phyloP scores from a whole-genome alignment of 2,888 invertebrate genomes.

The Stegana nigrithorax region DNA sequence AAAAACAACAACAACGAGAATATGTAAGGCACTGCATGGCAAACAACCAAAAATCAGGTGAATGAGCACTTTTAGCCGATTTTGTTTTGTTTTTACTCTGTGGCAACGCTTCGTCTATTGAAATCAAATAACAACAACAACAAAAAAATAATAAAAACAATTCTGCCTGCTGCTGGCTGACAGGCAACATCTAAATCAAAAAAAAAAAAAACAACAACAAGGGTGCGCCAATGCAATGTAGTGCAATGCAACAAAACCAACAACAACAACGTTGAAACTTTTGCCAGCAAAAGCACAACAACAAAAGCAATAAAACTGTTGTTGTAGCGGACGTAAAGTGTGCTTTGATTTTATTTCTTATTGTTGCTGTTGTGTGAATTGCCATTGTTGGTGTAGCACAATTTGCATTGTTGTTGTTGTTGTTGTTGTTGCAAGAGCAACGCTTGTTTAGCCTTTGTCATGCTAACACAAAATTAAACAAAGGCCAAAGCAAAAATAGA shows the following conservation, averaged over 20 bases:
- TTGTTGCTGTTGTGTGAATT: slow-evolving; percentile 38
- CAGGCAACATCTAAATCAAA: too few relatives aligned
- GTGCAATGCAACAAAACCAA: slow-evolving; percentile 18
- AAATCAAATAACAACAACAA: slow-evolving; percentile 52
- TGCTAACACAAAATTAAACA: neutral
- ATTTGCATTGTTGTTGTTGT: slow-evolving; percentile 20
- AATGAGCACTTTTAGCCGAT: slow-evolving; percentile 55
- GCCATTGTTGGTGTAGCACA: slow-evolving; percentile 16
- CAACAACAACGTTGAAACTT: slow-evolving; percentile 28
- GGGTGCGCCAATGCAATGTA: too few relatives aligned
- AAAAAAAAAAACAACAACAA: too few relatives aligned
- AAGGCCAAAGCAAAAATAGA: too few relatives aligned
- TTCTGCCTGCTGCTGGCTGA: too few relatives aligned
- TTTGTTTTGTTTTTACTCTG: slow-evolving; percentile 52
- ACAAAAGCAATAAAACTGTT: slow-evolving; percentile 32
- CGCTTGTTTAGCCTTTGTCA: slow-evolving; percentile 35
- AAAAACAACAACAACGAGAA: slow-evolving; percentile 22
- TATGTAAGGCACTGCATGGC: slow-evolving; percentile 36
- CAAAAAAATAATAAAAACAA: slow-evolving; percentile 19
- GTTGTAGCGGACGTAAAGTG: slow-evolving; percentile 49
- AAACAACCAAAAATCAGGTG: slow-evolving; percentile 50
- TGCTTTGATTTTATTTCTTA: slow-evolving; percentile 25
- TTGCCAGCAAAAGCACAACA: slow-evolving; percentile 30
- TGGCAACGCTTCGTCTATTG: too few relatives aligned
- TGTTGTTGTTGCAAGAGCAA: slow-evolving; percentile 26